Evolutionary conservation across 2,888 invertebrate genomes (phyloP).

Genomic region (Nasonovia ribisnigri): DNA sequence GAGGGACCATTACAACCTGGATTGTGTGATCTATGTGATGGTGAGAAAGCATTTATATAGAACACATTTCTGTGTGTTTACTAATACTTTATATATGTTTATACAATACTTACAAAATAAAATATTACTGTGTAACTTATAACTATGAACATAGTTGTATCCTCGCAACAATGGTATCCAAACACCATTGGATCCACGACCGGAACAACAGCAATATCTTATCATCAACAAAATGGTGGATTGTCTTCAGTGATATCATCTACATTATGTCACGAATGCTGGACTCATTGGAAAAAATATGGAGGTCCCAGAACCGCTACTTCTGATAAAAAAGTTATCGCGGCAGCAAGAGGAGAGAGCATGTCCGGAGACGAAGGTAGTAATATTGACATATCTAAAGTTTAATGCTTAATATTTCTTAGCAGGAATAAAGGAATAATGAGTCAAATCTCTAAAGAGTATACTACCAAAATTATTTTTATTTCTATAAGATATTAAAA

Average conservation of each 20-base stretch:
- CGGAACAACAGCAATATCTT: neutral
- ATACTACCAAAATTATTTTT: no score
- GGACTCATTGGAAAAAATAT: conserved; percentile 99
- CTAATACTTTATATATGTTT: neutral
- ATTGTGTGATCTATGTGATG: conserved; percentile 49
- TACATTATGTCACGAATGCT: conserved; percentile 93
- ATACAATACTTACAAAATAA: neutral
- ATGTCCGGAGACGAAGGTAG: conserved; percentile 70
- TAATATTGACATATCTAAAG: neutral
- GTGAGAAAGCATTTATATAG: neutral
- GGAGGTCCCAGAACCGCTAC: conserved; percentile 92
- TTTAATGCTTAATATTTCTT: neutral
- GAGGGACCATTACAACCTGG: conserved; percentile 44
- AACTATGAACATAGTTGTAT: neutral
- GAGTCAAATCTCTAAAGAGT: neutral
- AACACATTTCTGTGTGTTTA: neutral
- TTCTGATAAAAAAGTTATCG: conserved; percentile 71
- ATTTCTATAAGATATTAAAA: no score
- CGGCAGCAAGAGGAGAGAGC: conserved; percentile 69
- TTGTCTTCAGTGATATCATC: neutral
- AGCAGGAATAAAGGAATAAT: neutral
- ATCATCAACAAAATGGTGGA: conserved; percentile 55
- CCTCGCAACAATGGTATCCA: conserved; percentile 86
- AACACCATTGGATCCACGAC: conserved; percentile 84
- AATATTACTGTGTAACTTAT: neutral